Evolutionary conservation across 2,113 vertebrate species (phyloP), one percentile per base, ranked within the genome.

Genomic region (Macaca nemestrina): DNA sequence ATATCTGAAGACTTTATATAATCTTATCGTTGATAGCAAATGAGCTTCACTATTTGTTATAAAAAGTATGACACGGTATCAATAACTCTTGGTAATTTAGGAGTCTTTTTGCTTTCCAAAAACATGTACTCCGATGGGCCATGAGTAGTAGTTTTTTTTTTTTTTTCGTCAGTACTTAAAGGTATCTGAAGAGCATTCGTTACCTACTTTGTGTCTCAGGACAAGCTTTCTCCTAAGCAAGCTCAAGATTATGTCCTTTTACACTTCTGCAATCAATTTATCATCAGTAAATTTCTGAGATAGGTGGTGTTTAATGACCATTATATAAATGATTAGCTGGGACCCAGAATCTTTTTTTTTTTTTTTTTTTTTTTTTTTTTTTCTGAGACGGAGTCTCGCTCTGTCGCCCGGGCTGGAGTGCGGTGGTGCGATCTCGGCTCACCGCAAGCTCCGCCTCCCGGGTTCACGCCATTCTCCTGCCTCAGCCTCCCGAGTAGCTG

Each of bases 301-400:
- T 8, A 91, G 72, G 38, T 45, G 38, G 4, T 55, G 81, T 48
- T 84, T 45, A 27, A 67, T 88, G 16, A 3, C 38, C 8, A 48
- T 87, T 72, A 25, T 55, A 35, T 12, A 90, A 75, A 52, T 70
- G 48, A 93, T 87, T 87, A 90, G 32, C n/a, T n/a, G 27, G 40
- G 40, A n/a, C 13, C 48, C 12, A 50, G 48, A 14, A 50, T 13
- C 2, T 48, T 48, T 13, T 48, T 50, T 13, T 50, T 50, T 50
- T 13, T 48, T 48, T 40, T 38, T 38, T 38, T 48, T 48, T 50
- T 48, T 48, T 50, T 50, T 50, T 48, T 13, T 50, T 50, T 50
- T n/a, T n/a, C n/a, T 48, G 48, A 50, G 48, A 50, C 12, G 0
- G 48, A 50, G 48, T 48, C 48, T 48, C 2, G 0, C 48, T 48